Percentiles rank a stretch among this genome's conserved stretches.
Conservation (phyloP, 2,888 invertebrate genomes). For the Alviniconcha strummeri region DNA sequence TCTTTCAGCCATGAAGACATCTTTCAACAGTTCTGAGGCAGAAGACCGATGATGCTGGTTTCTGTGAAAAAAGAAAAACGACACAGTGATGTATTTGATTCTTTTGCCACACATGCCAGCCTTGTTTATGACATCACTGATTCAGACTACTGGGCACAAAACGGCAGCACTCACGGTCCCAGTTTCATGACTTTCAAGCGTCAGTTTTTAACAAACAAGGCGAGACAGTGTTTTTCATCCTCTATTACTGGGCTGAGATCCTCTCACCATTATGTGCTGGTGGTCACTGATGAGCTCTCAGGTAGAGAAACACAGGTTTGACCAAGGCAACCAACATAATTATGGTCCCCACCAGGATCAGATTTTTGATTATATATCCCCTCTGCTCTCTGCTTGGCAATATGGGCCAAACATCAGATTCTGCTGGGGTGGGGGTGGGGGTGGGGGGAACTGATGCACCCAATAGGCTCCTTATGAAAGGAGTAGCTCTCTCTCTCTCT, state of each 20-base stretch:
- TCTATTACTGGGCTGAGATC: neutral
- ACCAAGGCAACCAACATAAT: neutral
- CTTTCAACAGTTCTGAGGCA: conserved; percentile 62
- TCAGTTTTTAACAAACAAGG: neutral
- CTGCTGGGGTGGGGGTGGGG: neutral
- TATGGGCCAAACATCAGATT: neutral
- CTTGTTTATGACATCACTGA: too few relatives aligned
- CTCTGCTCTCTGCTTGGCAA: too few relatives aligned
- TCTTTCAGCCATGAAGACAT: conserved; percentile 60
- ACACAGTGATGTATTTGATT: too few relatives aligned
- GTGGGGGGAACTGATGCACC: neutral
- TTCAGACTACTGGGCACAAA: neutral
- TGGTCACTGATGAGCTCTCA: too few relatives aligned
- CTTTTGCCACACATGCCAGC: too few relatives aligned
- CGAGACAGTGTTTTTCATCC: neutral
- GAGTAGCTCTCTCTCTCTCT: neutral
- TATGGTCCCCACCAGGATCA: neutral
- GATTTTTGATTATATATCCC: neutral
- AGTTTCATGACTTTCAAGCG: neutral
- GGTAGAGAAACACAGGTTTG: neutral
- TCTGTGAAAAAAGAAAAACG: conserved; percentile 42
- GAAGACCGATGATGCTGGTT: conserved; percentile 62
- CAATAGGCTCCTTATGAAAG: neutral
- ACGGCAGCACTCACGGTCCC: neutral
- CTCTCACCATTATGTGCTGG: too few relatives aligned